Evolutionary conservation across 2,888 invertebrate species (phyloP), one percentile per base, ranked within the genome.

Genomic region (Drosophila bunnanda): DNA sequence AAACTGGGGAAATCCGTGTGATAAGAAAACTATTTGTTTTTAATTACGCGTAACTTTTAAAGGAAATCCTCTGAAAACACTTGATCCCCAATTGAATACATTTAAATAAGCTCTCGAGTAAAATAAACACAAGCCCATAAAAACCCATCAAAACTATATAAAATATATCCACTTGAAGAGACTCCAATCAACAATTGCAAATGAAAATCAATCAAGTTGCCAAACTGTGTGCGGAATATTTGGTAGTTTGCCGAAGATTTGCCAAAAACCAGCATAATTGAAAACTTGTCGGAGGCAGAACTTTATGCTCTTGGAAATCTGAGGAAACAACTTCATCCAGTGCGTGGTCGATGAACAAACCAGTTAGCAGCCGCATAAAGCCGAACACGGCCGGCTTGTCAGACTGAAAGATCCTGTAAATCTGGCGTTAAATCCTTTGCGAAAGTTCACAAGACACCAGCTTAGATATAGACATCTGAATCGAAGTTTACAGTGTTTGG

Each of bases 371-470:
- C 41, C 55, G 55, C 55, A 20, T n/a, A 7, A 8, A 25, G n/a
- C 12, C 46, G 7, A 17, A 22, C 57, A 15, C 20, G 4, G 25
- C 25, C 34, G 13, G 15, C 22, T 30, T 30, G 59, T 28, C 38
- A 5, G 17, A 2, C 30, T 38, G 28, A 22, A 55, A 70, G 62
- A 77, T 77, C 77, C 56, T 59, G 57, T 41, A 61, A 72, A 75
- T 79, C 54, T 77, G 53, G 50, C 57, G 80, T 75, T 75, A 82
- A 80, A 67, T 77, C 80, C 52, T 48, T 39, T 48, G 43, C 32
- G 56, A 80, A 82, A 41, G 77, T 80, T 80, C 12, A 56, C 73
- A 48, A 56, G 25, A 57, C 69, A 52, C 58, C 67, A 73, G 67
- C 76, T 82, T 71, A 22, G 46, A 67, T 69, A 68, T 39, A 48